Evolutionary conservation across 30 jellyfish, hydroid and myxozoan species (phyloP).

Genomic region (Hydractinia symbiolongicarpus): DNA sequence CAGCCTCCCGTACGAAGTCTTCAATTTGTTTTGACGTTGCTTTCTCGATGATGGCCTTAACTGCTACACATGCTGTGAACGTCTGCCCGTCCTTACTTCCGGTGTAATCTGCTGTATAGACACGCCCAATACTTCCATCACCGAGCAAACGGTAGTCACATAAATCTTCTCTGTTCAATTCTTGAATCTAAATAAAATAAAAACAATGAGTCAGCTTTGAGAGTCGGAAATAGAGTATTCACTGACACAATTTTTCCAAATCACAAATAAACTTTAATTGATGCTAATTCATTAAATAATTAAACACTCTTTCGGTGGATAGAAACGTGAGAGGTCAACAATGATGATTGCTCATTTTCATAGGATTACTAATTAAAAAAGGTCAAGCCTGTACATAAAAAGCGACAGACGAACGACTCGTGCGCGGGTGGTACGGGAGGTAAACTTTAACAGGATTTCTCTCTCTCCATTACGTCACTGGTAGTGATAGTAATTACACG

Average conservation of each 20-base stretch:
- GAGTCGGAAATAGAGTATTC: not conserved
- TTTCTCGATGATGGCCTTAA: conserved; percentile 78
- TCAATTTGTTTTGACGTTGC: conserved; percentile 72
- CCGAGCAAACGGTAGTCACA: conserved; percentile 90
- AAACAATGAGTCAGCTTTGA: not conserved
- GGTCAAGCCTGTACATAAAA: no score
- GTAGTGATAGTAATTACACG: no score
- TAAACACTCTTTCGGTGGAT: not conserved
- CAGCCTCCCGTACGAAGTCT: conserved; percentile 92
- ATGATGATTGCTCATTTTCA: no score
- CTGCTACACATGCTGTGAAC: conserved; percentile 77
- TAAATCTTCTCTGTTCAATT: conserved; percentile 81
- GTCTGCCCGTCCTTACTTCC: conserved; percentile 73
- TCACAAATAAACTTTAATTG: not conserved
- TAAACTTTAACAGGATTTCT: no score
- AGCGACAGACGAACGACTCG: no score
- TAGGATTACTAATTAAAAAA: no score
- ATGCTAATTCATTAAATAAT: not conserved
- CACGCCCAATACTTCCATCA: conserved; percentile 92
- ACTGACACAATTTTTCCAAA: not conserved
- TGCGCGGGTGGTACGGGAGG: no score
- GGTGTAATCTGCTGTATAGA: conserved; percentile 79
- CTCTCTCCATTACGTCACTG: no score
- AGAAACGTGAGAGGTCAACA: no score
- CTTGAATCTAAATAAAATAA: conserved; percentile 59